Evolutionary conservation across 2,113 vertebrate species (phyloP).

Genomic region (Antechinus stuartii): DNA sequence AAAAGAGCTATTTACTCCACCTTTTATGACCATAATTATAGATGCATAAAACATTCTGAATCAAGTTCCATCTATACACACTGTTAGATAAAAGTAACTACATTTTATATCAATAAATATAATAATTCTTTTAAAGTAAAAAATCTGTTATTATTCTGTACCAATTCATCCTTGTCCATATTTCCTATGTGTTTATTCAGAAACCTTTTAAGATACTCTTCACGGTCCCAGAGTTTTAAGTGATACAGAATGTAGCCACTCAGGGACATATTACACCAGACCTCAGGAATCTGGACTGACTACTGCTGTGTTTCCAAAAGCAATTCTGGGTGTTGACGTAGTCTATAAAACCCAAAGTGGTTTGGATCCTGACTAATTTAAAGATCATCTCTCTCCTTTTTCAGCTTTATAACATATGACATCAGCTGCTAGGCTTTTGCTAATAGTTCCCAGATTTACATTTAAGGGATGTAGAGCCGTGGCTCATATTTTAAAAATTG

Average conservation of each 20-base stretch:
- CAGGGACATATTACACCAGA: not conserved
- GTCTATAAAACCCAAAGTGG: not conserved
- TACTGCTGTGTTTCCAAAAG: not conserved
- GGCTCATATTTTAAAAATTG: not conserved
- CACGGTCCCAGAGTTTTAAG: not conserved
- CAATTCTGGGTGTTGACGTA: slow-evolving; percentile 6
- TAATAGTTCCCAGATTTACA: not conserved
- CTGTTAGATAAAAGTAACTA: not conserved
- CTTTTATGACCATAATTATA: not conserved
- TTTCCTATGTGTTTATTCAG: not conserved
- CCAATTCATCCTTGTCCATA: not conserved
- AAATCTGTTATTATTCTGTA: not conserved
- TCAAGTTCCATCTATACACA: not conserved
- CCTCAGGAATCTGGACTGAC: not conserved
- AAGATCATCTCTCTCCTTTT: not conserved
- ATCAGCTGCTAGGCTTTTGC: not conserved
- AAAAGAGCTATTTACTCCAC: not conserved
- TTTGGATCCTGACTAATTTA: not conserved
- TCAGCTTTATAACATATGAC: not conserved
- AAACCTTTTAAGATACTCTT: not conserved
- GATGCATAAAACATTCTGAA: not conserved
- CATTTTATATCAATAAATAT: not conserved
- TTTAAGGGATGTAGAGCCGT: not conserved
- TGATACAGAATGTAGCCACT: not conserved
- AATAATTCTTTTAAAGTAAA: not conserved